These are phyloP conservation scores for Apistogramma diplotaenia DNA, from an alignment of 2,113 vertebrate species.

Conservation along the genomic window DNA sequence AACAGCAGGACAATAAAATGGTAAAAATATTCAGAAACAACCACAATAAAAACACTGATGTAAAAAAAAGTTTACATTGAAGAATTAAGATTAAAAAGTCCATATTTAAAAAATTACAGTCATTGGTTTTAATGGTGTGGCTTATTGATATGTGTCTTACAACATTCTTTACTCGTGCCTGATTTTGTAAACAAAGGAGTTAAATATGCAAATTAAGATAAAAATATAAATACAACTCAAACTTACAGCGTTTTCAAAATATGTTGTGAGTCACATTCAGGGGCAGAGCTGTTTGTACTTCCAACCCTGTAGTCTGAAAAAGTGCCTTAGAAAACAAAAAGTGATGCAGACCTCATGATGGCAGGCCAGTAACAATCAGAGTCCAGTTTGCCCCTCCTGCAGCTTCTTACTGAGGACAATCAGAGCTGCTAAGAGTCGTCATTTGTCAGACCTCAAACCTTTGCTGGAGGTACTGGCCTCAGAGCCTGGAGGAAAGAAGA, in stretches of 20 bases:
- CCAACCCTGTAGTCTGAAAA: neutral
- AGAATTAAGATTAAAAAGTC: neutral
- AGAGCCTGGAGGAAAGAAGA: constrained; percentile 62
- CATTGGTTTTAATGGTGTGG: accelerated
- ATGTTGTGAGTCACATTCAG: constrained; percentile 6
- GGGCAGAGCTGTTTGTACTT: neutral
- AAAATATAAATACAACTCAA: neutral
- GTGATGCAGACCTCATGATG: neutral
- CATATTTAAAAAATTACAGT: neutral
- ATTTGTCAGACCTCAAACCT: constrained; percentile 49
- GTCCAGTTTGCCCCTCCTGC: neutral
- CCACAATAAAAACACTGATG: neutral
- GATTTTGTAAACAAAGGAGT: neutral
- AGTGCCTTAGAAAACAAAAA: neutral
- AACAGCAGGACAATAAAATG: neutral
- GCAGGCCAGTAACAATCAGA: neutral
- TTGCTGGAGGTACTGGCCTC: constrained; percentile 65
- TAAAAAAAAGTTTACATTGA: neutral
- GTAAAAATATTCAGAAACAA: neutral
- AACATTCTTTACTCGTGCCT: neutral
- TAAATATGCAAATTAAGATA: neutral
- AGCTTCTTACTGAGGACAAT: neutral
- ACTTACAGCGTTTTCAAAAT: neutral
- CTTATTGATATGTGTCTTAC: neutral
- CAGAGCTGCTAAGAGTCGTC: neutral